Evolutionary conservation across 1,140 invertebrate genomes (phyloP), one percentile per base, ranked within the genome.

Genomic region (Tetraneura akinire): DNA sequence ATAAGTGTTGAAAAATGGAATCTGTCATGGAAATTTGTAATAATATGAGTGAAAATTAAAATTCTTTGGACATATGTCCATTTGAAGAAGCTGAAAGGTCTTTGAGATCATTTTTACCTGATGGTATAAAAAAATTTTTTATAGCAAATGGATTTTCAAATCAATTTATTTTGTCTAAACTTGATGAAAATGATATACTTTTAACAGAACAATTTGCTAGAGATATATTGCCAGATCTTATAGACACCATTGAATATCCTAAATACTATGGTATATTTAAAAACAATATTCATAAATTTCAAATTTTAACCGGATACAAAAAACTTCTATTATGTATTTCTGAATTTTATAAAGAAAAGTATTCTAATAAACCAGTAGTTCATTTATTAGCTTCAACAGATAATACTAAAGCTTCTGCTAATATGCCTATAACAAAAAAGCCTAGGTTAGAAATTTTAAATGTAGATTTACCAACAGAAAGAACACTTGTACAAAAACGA

Each of bases 91-190:
- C 55, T 26, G 55, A 57, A 57, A 57, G 26, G 10, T 23, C 0
- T 14, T 57, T 57, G 5, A 14, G 11, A 11, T 26, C 55, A 3
- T 26, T 23, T 14, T 26, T 57, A 14, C 55, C 55, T 3, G 13
- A 23, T 14, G 26, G 26, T 57, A 26, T 57, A 51, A 55, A 51
- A 51, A 55, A 55, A 11, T 21, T 55, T 21, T 23, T 55, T 13
- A 57, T 57, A 21, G 53, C 53, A 23, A 57, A 57, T 13, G 53
- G 53, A 57, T 57, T 57, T 55, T 55, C 53, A 21, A 23, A 55
- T 55, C n/a, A 55, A 21, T 55, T 57, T 23, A 21, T 57, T 21
- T 0, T 57, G 5, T 57, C 21, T 10, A 57, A 57, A 57, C 21
- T 57, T 21, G n/a, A 57, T 18, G 53, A 57, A 13, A 57, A 9